Evolutionary conservation across 2,797 vertebrate genomes (phyloP).

Genomic region (Clamator glandarius): DNA sequence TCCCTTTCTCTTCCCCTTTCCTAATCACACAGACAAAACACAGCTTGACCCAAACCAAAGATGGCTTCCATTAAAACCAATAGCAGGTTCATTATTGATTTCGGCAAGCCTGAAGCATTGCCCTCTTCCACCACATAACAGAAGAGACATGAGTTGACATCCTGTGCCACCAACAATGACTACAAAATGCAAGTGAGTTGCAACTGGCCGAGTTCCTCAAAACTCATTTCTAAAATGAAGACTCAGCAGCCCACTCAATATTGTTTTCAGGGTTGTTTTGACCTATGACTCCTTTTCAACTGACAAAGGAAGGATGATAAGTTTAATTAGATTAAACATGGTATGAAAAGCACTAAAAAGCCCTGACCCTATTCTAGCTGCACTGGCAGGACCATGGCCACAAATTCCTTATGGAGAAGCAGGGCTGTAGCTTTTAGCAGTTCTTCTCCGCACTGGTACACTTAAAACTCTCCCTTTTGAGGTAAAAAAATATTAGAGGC

Average conservation of each 20-base stretch:
- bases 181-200: not conserved
- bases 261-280: not conserved
- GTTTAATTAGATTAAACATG: not conserved
- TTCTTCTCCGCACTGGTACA: accelerated
- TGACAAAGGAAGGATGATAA: not conserved
- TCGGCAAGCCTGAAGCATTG: not conserved
- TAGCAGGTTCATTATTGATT: not conserved
- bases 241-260: not conserved
- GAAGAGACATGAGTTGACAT: not conserved
- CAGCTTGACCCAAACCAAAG: accelerated
- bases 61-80: not conserved
- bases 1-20: not conserved
- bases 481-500: not conserved
- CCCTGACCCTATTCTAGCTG: not conserved
- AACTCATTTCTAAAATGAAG: not conserved
- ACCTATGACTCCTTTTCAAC: not conserved
- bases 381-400: too few relatives aligned
- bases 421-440: not conserved
- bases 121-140: accelerated
- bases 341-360: not conserved
- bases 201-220: accelerated
- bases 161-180: accelerated
- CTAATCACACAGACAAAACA: not conserved
- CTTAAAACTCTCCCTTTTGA: not conserved
- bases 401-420: accelerated